Evolutionary conservation across 2,888 invertebrate species (phyloP).

Genomic region (Himalopsyche japonica): DNA sequence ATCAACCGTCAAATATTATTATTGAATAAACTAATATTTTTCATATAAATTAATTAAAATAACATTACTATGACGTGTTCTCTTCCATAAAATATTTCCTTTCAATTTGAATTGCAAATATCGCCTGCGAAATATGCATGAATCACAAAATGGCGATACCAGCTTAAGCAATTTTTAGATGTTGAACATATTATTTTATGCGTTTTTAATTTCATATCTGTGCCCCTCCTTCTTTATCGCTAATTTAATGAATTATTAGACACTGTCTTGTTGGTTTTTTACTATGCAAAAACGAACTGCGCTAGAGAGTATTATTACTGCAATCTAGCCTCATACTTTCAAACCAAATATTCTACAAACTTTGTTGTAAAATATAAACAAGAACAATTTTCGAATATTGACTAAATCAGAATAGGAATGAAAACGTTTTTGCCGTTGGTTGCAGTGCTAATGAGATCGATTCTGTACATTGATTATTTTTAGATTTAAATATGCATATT

Average conservation of each 20-base stretch:
- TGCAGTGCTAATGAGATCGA: no score
- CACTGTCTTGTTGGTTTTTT: constrained; percentile 3
- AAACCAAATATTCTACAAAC: no score
- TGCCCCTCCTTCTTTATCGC: constrained; percentile 7
- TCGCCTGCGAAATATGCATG: background rate
- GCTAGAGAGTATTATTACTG: background rate
- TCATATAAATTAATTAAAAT: background rate
- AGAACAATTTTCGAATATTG: background rate
- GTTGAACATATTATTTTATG: constrained; percentile 32
- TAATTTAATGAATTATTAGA: constrained; percentile 8
- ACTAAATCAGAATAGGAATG: no score
- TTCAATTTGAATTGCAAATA: constrained; percentile 9
- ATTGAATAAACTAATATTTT: background rate
- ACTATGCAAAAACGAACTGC: background rate
- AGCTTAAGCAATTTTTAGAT: constrained; percentile 11
- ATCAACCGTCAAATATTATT: no score
- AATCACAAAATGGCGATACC: constrained; percentile 4
- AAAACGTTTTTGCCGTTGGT: no score
- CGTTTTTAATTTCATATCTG: constrained; percentile 32
- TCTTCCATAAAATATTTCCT: background rate
- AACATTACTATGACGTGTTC: background rate
- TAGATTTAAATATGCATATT: no score
- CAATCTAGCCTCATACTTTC: background rate
- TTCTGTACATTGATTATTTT: no score
- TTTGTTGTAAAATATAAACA: background rate